A percentile compares a stretch with the other conserved stretches of the same genome.
These are phyloP conservation scores for Gnathochromis pfefferi DNA, from an alignment of 2,113 vertebrate species.

Conservation along the genomic window DNA sequence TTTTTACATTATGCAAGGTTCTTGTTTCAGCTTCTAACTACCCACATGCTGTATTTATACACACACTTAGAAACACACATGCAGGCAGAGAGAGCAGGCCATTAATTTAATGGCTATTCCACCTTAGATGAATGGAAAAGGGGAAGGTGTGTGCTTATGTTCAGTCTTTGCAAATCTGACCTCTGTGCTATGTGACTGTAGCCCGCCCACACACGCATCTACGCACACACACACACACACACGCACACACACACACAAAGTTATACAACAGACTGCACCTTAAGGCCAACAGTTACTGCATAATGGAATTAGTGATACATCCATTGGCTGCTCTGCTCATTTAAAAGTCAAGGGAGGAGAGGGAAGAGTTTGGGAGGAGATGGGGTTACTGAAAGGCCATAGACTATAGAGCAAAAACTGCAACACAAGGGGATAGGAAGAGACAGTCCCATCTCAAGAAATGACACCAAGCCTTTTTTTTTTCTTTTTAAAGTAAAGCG, in stretches of 20 bases:
- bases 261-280: neutral
- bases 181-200: constrained; percentile 19
- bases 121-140: constrained; percentile 25
- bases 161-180: constrained; percentile 51
- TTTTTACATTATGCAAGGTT: neutral
- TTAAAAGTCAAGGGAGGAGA: constrained; percentile 49
- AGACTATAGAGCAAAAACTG: neutral
- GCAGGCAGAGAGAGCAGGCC: neutral
- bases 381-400: constrained; percentile 1
- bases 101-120: constrained; percentile 32
- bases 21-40: neutral
- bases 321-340: constrained; percentile 39
- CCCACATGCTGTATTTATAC: constrained; percentile 3
- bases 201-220: neutral
- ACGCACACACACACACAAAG: neutral
- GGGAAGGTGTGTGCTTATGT: constrained; percentile 24
- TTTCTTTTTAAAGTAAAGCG: neutral
- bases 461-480: neutral
- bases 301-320: constrained; percentile 55
- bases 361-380: neutral
- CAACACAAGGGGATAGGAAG: constrained; percentile 1
- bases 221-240: neutral
- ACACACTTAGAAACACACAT: neutral
- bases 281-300: constrained; percentile 18
- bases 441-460: neutral